A percentile compares a stretch with the other conserved stretches of the same genome.
Conservation (phyloP, 2,888 invertebrate genomes). For the Phrixothrix hirtus region DNA sequence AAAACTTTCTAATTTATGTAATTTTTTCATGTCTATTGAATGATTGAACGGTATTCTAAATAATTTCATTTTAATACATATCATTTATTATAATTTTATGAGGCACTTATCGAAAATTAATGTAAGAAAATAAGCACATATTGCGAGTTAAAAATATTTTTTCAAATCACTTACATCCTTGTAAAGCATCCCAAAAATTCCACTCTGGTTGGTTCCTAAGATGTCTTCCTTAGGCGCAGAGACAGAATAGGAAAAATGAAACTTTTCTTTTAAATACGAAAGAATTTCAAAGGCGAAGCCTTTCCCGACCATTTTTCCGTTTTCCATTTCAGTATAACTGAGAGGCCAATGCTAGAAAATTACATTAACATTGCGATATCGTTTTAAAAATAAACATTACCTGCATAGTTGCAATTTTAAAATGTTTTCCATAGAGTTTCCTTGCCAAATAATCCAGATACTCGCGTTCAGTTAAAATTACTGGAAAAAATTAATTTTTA, state of each 20-base stretch:
- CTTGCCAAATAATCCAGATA: constrained; percentile 1
- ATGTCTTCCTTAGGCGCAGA: constrained; percentile 63
- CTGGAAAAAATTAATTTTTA: too few relatives aligned
- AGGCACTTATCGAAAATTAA: too few relatives aligned
- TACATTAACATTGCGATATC: neutral
- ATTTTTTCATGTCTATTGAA: too few relatives aligned
- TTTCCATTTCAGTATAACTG: constrained; percentile 57
- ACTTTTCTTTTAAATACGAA: constrained; percentile 64
- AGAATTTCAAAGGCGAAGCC: constrained; percentile 72
- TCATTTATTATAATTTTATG: too few relatives aligned
- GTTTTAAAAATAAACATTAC: constrained; percentile 1
- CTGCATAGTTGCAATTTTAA: constrained; percentile 22
- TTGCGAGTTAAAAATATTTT: neutral
- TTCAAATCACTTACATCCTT: constrained; percentile 56
- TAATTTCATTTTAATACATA: too few relatives aligned
- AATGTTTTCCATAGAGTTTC: constrained; percentile 9
- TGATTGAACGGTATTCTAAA: too few relatives aligned
- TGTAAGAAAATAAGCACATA: too few relatives aligned
- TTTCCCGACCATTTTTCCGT: constrained; percentile 61
- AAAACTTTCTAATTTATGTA: too few relatives aligned
- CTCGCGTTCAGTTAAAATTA: neutral
- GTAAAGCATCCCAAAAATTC: constrained; percentile 66
- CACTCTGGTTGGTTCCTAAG: constrained; percentile 61
- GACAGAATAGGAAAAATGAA: constrained; percentile 72
- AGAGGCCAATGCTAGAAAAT: constrained; percentile 60